Evolutionary conservation across 1,140 invertebrate genomes (phyloP).

Genomic region (Steinernema khuongi): DNA sequence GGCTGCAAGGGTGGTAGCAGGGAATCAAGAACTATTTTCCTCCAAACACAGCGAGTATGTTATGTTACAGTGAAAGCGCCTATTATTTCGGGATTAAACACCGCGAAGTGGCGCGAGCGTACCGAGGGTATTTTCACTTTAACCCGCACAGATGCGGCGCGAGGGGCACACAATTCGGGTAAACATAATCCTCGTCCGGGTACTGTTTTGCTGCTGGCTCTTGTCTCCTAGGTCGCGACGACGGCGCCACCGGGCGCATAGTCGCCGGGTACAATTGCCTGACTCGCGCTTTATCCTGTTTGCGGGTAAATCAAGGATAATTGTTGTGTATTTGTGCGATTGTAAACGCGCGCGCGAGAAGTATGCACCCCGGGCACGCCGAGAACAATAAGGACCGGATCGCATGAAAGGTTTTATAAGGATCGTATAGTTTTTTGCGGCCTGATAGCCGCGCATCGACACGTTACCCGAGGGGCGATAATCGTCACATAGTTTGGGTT

Average conservation of each 20-base stretch:
- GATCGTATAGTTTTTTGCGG: too few species aligned
- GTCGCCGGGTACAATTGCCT: background rate
- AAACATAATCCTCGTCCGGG: background rate
- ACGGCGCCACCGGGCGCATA: too few species aligned
- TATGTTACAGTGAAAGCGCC: background rate
- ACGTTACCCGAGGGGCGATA: too few species aligned
- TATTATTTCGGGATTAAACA: constrained; percentile 10
- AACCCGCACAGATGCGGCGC: background rate
- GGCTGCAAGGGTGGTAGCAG: too few species aligned
- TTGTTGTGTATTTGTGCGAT: constrained; percentile 4
- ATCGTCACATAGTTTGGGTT: too few species aligned
- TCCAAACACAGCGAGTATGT: too few species aligned
- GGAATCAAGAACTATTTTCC: too few species aligned
- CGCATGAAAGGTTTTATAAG: too few species aligned
- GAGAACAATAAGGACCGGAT: too few species aligned
- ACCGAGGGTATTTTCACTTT: background rate
- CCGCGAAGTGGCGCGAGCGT: background rate
- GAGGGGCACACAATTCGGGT: background rate
- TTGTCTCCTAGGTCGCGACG: background rate
- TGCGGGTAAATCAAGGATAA: background rate
- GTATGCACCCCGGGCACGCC: too few species aligned
- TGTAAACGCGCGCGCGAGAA: too few species aligned
- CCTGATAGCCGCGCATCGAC: too few species aligned
- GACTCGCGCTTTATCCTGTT: background rate
- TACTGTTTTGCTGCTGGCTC: background rate